phyloP scores from a whole-genome alignment of 2,888 invertebrate species.

The Sminthurinus aureus region DNA sequence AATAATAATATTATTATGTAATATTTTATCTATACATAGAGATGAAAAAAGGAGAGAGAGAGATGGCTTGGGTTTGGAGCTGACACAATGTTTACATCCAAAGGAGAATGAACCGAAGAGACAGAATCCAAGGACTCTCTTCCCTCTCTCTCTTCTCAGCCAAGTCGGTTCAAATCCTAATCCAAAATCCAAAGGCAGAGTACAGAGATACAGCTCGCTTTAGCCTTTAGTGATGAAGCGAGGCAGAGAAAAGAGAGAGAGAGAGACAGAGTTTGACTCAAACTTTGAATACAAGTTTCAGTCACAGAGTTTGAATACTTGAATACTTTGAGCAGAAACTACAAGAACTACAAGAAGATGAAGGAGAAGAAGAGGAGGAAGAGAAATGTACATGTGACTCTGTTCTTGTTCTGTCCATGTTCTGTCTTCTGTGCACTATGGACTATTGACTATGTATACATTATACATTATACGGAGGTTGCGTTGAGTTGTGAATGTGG shows the following conservation, averaged over 20 bases:
- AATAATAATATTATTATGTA: too few relatives aligned
- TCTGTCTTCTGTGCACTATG: neutral
- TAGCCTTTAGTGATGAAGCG: too few relatives aligned
- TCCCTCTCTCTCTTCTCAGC: neutral
- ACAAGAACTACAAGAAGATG: too few relatives aligned
- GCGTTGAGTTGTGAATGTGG: slow-evolving; percentile 32
- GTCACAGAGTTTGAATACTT: too few relatives aligned
- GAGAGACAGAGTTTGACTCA: neutral
- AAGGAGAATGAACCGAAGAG: neutral
- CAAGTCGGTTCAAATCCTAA: neutral
- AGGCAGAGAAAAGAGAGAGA: neutral
- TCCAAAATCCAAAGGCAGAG: neutral
- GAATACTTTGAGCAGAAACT: too few relatives aligned
- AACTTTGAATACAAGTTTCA: neutral
- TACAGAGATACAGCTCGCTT: too few relatives aligned
- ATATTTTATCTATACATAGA: neutral
- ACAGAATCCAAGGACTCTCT: neutral
- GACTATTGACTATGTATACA: too few relatives aligned
- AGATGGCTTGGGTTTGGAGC: neutral
- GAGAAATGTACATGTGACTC: neutral
- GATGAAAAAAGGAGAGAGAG: neutral
- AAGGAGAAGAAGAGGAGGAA: neutral
- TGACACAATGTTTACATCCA: slow-evolving; percentile 5
- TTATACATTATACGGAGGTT: too few relatives aligned
- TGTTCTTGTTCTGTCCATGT: too few relatives aligned